These are phyloP conservation scores for Bubo scandiacus DNA, from an alignment of 2,113 vertebrate species.

Conservation along the genomic window DNA sequence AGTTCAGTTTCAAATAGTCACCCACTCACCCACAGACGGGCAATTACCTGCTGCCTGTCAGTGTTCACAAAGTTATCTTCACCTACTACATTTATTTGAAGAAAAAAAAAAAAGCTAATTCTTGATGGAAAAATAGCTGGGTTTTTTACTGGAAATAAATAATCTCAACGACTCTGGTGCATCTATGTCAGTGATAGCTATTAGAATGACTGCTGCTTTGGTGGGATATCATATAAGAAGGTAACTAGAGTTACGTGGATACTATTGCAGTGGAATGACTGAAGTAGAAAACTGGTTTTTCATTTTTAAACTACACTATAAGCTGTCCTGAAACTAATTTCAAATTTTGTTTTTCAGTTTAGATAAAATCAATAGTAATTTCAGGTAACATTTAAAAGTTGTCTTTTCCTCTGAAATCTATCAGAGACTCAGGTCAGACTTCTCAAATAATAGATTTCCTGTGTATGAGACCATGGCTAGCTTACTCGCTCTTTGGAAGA, in stretches of 20 bases:
- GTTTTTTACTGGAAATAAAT: background rate
- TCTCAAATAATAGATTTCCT: background rate
- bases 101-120: background rate
- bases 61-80: background rate
- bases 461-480: background rate
- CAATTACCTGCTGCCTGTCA: constrained; percentile 20
- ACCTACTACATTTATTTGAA: background rate
- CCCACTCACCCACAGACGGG: background rate
- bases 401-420: background rate
- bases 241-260: background rate
- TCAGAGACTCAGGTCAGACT: background rate
- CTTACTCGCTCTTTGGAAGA: background rate
- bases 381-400: background rate
- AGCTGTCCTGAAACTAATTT: background rate
- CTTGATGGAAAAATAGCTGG: background rate
- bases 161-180: background rate
- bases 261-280: background rate
- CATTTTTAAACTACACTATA: background rate
- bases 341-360: background rate
- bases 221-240: background rate
- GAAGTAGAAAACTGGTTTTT: background rate
- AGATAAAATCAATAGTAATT: constrained; percentile 3
- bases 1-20: constrained; percentile 38
- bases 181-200: background rate
- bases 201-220: background rate